These are phyloP conservation scores for Drosophila crucigera DNA, from an alignment of 2,888 invertebrate genomes.

Conservation along the genomic window DNA sequence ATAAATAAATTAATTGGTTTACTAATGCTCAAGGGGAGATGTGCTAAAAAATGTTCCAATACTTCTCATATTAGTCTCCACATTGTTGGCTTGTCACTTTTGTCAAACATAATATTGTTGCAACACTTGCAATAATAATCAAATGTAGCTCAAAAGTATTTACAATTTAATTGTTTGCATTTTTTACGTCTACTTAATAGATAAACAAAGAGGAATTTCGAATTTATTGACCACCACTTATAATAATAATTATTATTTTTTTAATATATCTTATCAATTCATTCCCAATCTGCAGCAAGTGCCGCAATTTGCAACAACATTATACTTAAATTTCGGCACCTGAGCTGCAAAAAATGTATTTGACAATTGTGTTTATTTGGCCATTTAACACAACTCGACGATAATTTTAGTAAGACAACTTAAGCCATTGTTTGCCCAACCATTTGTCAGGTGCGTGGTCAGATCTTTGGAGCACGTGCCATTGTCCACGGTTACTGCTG, in stretches of 20 bases:
- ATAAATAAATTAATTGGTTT: background rate
- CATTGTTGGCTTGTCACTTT: background rate
- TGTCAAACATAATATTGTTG: background rate
- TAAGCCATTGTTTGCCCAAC: constrained; percentile 35
- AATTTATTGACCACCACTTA: background rate
- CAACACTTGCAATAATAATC: background rate
- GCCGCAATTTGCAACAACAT: background rate
- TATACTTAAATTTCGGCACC: constrained; percentile 10
- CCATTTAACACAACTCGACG: constrained; percentile 23
- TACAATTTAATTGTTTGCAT: background rate
- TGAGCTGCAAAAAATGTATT: background rate
- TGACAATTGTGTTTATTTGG: constrained; percentile 15
- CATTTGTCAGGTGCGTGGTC: constrained; percentile 46
- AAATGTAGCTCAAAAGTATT: background rate
- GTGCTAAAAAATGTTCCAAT: background rate
- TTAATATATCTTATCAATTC: background rate
- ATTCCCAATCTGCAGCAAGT: background rate
- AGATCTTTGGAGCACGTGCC: constrained; percentile 54
- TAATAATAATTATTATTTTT: background rate
- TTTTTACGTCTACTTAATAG: background rate
- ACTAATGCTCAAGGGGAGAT: constrained; percentile 15
- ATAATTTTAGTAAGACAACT: constrained; percentile 20
- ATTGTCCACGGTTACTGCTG: constrained; percentile 25
- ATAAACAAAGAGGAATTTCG: background rate
- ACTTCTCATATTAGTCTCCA: background rate